Evolutionary conservation across 2,888 invertebrate genomes (phyloP), one percentile per base, ranked within the genome.

Genomic region (Frankliniella fusca): DNA sequence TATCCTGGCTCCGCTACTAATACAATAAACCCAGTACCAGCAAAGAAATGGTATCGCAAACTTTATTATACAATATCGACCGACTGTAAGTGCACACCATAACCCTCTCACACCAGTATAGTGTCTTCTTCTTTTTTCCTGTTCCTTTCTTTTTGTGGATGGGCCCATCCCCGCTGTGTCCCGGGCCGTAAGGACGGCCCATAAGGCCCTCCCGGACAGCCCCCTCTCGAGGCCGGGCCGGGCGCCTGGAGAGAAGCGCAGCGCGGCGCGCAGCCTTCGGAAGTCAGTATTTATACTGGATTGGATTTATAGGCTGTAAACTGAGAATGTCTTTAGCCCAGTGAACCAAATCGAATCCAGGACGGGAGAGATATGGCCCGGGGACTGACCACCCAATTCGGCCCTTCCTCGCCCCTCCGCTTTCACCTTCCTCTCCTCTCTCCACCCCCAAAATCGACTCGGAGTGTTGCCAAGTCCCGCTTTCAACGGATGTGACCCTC

Each of bases 251-350:
- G 38, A 38, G 38, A 38, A 38, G 54, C 54, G 15, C 15, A 20
- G 20, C 54, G 54, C 15, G 5, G 70, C 70, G 70, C 20, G n/a
- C 70, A 20, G n/a, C 70, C 27, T 76, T 27, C 70, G 70, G 70
- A 76, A 76, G 70, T 76, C 70, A 23, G 70, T 76, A 76, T 76
- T 76, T 76, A 76, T 76, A 76, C 70, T 1, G 70, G 70, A 23
- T 27, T 12, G 70, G 70, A 76, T 76, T 76, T 76, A 76, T 76
- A 76, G 70, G 70, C 70, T 76, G 70, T 76, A 76, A 76, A 76
- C 70, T 76, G 70, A 27, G 70, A 76, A 76, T 76, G 70, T 76
- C 70, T 76, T 76, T 76, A 76, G 70, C 70, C 70, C 70, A 76
- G 27, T 76, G 70, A 76, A 76, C 70, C 70, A 76, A 76, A 76